phyloP scores from a whole-genome alignment of 2,113 vertebrate genomes.

The Hippolais icterina region DNA sequence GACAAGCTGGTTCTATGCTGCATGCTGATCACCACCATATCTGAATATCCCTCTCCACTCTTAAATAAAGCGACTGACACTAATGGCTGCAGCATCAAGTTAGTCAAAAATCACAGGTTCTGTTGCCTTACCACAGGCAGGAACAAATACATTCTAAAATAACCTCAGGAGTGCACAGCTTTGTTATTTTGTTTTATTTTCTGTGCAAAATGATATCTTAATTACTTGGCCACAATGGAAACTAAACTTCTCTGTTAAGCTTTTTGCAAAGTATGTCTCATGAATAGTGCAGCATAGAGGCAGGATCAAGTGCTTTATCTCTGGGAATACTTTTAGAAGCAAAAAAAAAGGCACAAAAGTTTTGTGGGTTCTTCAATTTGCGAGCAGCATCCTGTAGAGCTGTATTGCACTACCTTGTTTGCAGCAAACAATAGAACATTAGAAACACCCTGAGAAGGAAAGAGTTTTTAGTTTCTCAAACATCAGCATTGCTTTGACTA shows the following conservation, averaged over 20 bases:
- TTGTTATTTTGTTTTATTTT: background rate
- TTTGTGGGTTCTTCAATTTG: constrained; percentile 2
- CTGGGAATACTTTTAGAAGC: background rate
- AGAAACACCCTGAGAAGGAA: background rate
- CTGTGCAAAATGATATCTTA: background rate
- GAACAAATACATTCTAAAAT: background rate
- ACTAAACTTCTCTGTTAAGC: background rate
- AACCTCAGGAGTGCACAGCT: background rate
- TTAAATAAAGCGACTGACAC: background rate
- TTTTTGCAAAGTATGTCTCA: background rate
- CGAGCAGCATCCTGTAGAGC: background rate
- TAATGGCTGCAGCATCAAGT: background rate
- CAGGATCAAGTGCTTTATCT: background rate
- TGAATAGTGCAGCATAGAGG: background rate
- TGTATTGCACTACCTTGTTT: background rate
- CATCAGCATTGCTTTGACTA: background rate
- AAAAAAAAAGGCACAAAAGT: background rate
- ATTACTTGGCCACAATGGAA: background rate
- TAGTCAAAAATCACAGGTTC: background rate
- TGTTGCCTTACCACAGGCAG: background rate
- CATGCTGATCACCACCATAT: background rate
- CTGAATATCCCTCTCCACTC: background rate
- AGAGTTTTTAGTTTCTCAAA: background rate
- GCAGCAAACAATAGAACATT: background rate
- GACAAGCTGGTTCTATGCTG: background rate